Evolutionary conservation across 2,113 vertebrate species (phyloP), one percentile per base, ranked within the genome.

Genomic region (Bufo gargarizans): DNA sequence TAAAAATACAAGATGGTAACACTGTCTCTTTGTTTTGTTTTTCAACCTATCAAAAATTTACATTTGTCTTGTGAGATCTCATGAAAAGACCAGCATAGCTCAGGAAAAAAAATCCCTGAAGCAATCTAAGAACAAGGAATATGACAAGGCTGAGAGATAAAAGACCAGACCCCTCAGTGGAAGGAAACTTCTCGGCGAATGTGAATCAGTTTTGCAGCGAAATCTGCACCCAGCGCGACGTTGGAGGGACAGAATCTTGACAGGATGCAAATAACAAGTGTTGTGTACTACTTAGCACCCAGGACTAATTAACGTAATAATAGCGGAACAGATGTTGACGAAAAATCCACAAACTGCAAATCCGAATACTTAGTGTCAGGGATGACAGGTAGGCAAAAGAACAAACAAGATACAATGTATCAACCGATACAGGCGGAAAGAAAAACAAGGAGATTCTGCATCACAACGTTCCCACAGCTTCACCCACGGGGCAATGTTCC

Each of bases 221-320:
- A 50, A 45, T 45, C 72, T 49, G 72, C 72, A 47, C 72, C 72
- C 72, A 76, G 72, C 72, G 50, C 17, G 72, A 50, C 47, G 72
- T 49, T 17, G 47, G 17, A 7, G 72, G 72, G 72, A 50, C 72
- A 50, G 72, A 45, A 76, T 19, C 20, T 1, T 76, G 72, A 76
- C 72, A 76, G 72, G 72, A 76, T 74, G 72, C 3, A 49, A 50
- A 49, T 9, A 76, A 76, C 45, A 20, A 76, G 72, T 76, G 16
- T 76, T 76, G 72, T 76, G 72, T 50, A 50, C 17, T 76, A 76
- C 72, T 76, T 76, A 76, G 72, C 72, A 17, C 72, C 72, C 72
- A 50, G 45, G 45, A 76, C 72, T 76, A 76, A 76, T 76, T 76
- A 76, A 47, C 17, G 72, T 19, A 76, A 76, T 50, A 76, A 76